phyloP scores from a whole-genome alignment of 2,113 vertebrate genomes.

The Ginglymostoma cirratum region DNA sequence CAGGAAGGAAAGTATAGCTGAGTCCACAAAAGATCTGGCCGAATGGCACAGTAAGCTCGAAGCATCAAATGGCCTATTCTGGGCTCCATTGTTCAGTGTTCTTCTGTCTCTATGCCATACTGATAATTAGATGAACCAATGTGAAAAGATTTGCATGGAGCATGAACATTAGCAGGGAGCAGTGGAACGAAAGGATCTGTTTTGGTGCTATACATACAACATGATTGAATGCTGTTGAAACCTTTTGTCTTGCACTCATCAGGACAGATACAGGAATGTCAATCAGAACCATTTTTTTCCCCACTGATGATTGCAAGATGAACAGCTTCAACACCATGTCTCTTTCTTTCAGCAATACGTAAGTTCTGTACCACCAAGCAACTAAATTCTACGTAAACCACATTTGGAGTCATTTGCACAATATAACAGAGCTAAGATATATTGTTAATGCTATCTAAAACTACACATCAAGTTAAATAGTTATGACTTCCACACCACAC shows the following conservation, averaged over 20 bases:
- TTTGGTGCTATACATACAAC: neutral
- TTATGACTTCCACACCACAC: neutral
- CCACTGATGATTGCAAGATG: neutral
- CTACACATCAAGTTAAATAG: neutral
- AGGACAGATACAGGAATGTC: neutral
- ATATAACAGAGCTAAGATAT: neutral
- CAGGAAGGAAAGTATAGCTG: too few species aligned
- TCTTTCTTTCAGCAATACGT: neutral
- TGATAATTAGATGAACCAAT: neutral
- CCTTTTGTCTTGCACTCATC: neutral
- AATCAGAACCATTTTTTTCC: neutral
- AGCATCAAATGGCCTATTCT: too few species aligned
- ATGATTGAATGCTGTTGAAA: neutral
- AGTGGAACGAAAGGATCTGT: neutral
- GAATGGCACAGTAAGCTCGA: too few species aligned
- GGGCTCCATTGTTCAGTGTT: too few species aligned
- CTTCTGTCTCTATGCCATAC: neutral
- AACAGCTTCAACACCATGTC: neutral
- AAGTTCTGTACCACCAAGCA: neutral
- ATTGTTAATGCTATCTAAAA: neutral
- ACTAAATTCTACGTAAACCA: neutral
- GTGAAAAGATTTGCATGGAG: neutral
- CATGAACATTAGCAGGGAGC: neutral
- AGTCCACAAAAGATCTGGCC: too few species aligned
- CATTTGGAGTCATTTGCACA: neutral